Evolutionary conservation across 2,888 invertebrate species (phyloP).

Genomic region (Epirrhoe alternata): DNA sequence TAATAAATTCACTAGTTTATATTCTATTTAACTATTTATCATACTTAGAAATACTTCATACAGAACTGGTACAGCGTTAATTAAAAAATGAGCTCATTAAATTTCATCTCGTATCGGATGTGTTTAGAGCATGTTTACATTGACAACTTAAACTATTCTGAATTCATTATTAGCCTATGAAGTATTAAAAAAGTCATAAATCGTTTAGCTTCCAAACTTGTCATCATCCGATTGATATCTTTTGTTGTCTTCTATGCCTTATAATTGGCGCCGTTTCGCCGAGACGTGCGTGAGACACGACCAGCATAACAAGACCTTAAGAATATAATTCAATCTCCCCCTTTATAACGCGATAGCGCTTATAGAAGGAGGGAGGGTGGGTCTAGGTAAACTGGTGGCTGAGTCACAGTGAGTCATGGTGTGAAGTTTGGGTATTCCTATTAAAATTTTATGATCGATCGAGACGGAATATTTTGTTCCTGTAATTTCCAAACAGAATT

Average conservation of each 20-base stretch:
- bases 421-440: conserved; percentile 56
- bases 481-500: too few relatives aligned
- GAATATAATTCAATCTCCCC: conserved; percentile 48
- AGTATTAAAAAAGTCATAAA: background rate
- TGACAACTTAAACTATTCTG: background rate
- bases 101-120: too few relatives aligned
- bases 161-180: background rate
- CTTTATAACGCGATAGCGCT: conserved; percentile 20
- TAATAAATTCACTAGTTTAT: too few relatives aligned
- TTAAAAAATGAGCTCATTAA: too few relatives aligned
- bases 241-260: conserved; percentile 22
- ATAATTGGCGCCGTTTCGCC: conserved; percentile 41
- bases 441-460: conserved; percentile 33
- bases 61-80: too few relatives aligned
- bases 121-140: too few relatives aligned
- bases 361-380: conserved; percentile 46
- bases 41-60: too few relatives aligned
- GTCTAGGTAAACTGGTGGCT: conserved; percentile 50
- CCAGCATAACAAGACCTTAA: conserved; percentile 52
- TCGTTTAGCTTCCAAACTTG: background rate
- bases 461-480: too few relatives aligned
- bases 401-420: conserved; percentile 52
- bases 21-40: too few relatives aligned
- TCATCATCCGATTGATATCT: background rate
- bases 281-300: conserved; percentile 66